These are phyloP conservation scores for Rhyacophila brunnea DNA, from an alignment of 1,140 invertebrate genomes.

Conservation along the genomic window DNA sequence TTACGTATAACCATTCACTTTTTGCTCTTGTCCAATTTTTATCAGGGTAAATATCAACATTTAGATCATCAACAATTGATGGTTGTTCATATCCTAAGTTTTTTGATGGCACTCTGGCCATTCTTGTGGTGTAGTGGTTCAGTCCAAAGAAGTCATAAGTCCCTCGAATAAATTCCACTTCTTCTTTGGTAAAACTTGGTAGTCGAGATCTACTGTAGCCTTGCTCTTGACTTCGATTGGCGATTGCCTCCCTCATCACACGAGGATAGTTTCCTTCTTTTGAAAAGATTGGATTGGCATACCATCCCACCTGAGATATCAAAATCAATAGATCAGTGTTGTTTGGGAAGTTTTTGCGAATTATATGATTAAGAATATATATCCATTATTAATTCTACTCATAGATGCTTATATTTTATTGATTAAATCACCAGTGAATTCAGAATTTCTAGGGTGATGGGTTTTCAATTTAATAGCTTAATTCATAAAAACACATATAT, in stretches of 20 bases:
- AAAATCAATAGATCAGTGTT: slow-evolving; percentile 16
- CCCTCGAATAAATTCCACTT: slow-evolving; percentile 59
- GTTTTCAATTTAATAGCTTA: too few relatives aligned
- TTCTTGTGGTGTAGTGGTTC: slow-evolving; percentile 58
- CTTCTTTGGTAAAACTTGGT: slow-evolving; percentile 59
- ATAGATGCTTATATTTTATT: neutral
- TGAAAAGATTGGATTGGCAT: slow-evolving; percentile 62
- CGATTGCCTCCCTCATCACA: slow-evolving; percentile 58
- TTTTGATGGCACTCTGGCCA: slow-evolving; percentile 29
- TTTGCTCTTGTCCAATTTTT: slow-evolving; percentile 42
- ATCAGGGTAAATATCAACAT: slow-evolving; percentile 46
- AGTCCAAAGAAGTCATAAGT: slow-evolving; percentile 65
- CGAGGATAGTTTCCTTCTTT: slow-evolving; percentile 61
- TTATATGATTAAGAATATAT: neutral
- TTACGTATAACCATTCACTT: neutral
- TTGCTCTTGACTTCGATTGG: slow-evolving; percentile 56
- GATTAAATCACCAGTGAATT: neutral
- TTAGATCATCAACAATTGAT: slow-evolving; percentile 54
- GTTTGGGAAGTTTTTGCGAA: neutral
- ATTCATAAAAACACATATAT: too few relatives aligned
- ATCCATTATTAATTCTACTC: neutral
- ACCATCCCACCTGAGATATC: slow-evolving; percentile 60
- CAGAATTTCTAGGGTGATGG: too few relatives aligned
- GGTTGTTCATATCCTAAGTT: slow-evolving; percentile 42
- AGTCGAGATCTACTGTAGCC: slow-evolving; percentile 57